A percentile compares a stretch with the other conserved stretches of the same genome.
phyloP scores from a whole-genome alignment of 1,140 invertebrate species.

The Drosophila pseudoobscura region DNA sequence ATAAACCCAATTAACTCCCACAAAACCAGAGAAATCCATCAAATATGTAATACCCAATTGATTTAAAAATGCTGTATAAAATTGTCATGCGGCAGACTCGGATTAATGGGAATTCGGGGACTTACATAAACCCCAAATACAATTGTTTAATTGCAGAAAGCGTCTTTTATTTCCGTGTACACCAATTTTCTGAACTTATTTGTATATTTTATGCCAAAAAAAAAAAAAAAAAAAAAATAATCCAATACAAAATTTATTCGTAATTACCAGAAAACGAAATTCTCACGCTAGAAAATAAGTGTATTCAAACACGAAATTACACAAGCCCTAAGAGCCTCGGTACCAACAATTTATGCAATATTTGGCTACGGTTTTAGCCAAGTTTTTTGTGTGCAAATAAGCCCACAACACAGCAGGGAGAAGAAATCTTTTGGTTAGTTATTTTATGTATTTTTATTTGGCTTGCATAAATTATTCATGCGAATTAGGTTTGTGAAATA shows the following conservation, averaged over 20 bases:
- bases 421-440: slow-evolving; percentile 9
- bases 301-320: slow-evolving; percentile 72
- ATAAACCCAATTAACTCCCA: neutral
- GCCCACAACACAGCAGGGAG: slow-evolving; percentile 9
- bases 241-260: slow-evolving; percentile 24
- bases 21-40: slow-evolving; percentile 38
- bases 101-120: slow-evolving; percentile 9
- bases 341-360: slow-evolving; percentile 31
- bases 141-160: slow-evolving; percentile 50
- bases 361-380: slow-evolving; percentile 49
- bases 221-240: slow-evolving; percentile 22
- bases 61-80: slow-evolving; percentile 21
- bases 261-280: slow-evolving; percentile 44
- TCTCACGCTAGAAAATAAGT: slow-evolving; percentile 66
- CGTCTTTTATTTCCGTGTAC: slow-evolving; percentile 11
- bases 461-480: slow-evolving; percentile 64
- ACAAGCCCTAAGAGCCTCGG: slow-evolving; percentile 35
- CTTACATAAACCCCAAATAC: slow-evolving; percentile 18
- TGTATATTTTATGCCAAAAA: slow-evolving; percentile 24
- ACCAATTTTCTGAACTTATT: slow-evolving; percentile 36
- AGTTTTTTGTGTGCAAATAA: slow-evolving; percentile 55
- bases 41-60: slow-evolving; percentile 44
- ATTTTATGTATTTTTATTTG: neutral
- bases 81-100: slow-evolving; percentile 1
- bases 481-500: slow-evolving; percentile 66